phyloP scores from a whole-genome alignment of 2,797 vertebrate species.

The Danio aesculapii region DNA sequence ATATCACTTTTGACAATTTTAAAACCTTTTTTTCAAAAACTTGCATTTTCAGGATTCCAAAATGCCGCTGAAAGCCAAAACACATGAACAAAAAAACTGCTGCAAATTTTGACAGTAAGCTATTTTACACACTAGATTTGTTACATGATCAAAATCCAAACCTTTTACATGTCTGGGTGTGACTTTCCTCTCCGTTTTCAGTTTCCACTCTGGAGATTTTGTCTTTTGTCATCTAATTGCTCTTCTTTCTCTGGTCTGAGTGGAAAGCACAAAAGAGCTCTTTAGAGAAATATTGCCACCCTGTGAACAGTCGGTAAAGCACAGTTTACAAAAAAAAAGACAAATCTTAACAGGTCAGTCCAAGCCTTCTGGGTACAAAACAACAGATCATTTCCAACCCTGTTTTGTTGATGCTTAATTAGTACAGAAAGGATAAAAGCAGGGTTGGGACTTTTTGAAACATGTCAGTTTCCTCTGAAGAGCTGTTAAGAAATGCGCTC shows the following conservation, averaged over 20 bases:
- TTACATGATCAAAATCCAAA: conserved; percentile 14
- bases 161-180: conserved; percentile 24
- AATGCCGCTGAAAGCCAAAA: no score
- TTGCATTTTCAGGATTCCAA: no score
- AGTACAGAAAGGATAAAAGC: conserved; percentile 1
- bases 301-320: conserved; percentile 47
- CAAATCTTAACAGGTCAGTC: conserved; percentile 7
- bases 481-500: conserved; percentile 1
- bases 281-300: conserved; percentile 61
- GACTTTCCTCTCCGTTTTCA: conserved; percentile 17
- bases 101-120: neutral
- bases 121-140: neutral
- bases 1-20: no score
- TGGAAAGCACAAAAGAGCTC: conserved; percentile 42
- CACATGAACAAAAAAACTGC: no score
- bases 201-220: conserved; percentile 35
- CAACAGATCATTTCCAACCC: neutral
- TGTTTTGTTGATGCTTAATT: neutral
- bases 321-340: neutral
- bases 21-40: no score
- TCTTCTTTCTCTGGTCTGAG: conserved; percentile 31
- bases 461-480: neutral
- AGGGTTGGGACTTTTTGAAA: conserved; percentile 15
- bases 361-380: conserved; percentile 9
- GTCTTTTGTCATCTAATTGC: conserved; percentile 44